phyloP scores from a whole-genome alignment of 2,797 vertebrate genomes.

The Myotis myotis region DNA sequence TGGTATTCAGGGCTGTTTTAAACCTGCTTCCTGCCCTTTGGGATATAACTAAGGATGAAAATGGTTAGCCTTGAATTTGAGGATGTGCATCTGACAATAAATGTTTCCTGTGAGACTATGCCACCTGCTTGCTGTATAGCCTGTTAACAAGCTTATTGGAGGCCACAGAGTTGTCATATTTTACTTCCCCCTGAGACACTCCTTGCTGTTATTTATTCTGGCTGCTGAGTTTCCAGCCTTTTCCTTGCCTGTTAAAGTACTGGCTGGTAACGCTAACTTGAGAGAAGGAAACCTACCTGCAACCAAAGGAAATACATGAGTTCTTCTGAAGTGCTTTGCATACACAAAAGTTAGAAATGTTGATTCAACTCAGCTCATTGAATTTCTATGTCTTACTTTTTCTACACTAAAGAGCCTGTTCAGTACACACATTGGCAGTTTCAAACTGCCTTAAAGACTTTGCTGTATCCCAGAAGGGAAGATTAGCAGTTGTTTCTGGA shows the following conservation, averaged over 20 bases:
- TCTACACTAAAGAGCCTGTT: slow-evolving; percentile 10
- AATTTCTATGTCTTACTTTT: slow-evolving; percentile 60
- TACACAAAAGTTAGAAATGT: slow-evolving; percentile 50
- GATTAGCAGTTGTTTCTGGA: slow-evolving; percentile 25
- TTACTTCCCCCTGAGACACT: neutral
- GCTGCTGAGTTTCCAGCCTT: slow-evolving; percentile 29
- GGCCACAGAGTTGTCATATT: neutral
- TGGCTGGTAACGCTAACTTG: slow-evolving; percentile 32
- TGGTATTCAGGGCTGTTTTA: slow-evolving; percentile 58
- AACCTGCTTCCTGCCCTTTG: slow-evolving; percentile 26
- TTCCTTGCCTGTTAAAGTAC: slow-evolving; percentile 45
- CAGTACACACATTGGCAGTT: neutral
- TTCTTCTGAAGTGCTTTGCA: slow-evolving; percentile 9
- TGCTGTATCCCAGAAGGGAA: slow-evolving; percentile 20
- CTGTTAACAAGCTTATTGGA: slow-evolving; percentile 52
- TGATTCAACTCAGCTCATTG: slow-evolving; percentile 60
- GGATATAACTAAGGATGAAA: slow-evolving; percentile 37
- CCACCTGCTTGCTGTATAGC: slow-evolving; percentile 44
- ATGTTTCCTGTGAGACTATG: slow-evolving; percentile 40
- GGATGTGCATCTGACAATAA: slow-evolving; percentile 23
- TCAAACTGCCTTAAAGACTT: slow-evolving; percentile 19
- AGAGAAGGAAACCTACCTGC: slow-evolving; percentile 53
- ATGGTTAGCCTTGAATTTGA: slow-evolving; percentile 60
- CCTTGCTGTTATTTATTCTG: slow-evolving; percentile 61
- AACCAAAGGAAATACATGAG: slow-evolving; percentile 37